phyloP scores from a whole-genome alignment of 2,113 vertebrate genomes.

The Dicentrarchus labrax region DNA sequence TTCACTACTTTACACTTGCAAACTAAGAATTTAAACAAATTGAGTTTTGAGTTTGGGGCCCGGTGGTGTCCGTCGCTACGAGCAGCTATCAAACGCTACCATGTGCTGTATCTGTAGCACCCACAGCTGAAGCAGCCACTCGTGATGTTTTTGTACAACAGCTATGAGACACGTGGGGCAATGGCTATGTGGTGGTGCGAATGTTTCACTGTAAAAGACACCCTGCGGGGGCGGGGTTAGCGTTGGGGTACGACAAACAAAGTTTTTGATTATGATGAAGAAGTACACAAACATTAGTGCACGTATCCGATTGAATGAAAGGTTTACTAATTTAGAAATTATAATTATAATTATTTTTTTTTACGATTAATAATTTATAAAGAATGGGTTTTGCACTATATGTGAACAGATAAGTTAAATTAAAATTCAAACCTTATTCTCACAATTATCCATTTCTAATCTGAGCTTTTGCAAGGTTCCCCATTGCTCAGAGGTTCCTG shows the following conservation, averaged over 20 bases:
- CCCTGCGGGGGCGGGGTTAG: conserved; percentile 49
- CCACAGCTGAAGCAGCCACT: conserved; percentile 43
- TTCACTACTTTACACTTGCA: neutral
- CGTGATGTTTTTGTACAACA: conserved; percentile 77
- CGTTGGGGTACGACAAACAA: too few relatives aligned
- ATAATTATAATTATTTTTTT: too few relatives aligned
- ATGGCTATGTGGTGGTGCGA: neutral
- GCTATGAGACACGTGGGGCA: conserved; percentile 68
- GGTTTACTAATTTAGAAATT: too few relatives aligned
- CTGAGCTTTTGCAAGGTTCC: neutral
- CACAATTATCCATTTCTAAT: neutral
- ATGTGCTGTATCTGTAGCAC: conserved; percentile 62
- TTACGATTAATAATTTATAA: neutral
- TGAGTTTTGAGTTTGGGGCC: neutral
- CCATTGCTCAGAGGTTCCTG: too few relatives aligned
- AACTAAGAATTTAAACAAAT: neutral
- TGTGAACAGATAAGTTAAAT: neutral
- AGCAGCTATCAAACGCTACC: conserved; percentile 27
- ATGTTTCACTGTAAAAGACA: rapidly evolving
- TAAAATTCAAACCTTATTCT: too few relatives aligned
- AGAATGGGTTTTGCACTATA: neutral
- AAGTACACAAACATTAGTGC: neutral
- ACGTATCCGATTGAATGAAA: rapidly evolving
- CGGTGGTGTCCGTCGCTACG: conserved; percentile 10
- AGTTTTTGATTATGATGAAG: neutral